A percentile compares a stretch with the other conserved stretches of the same genome.
Conservation (phyloP, 1,140 invertebrate species). For the Pachyrhynchus sulphureomaculatus region DNA sequence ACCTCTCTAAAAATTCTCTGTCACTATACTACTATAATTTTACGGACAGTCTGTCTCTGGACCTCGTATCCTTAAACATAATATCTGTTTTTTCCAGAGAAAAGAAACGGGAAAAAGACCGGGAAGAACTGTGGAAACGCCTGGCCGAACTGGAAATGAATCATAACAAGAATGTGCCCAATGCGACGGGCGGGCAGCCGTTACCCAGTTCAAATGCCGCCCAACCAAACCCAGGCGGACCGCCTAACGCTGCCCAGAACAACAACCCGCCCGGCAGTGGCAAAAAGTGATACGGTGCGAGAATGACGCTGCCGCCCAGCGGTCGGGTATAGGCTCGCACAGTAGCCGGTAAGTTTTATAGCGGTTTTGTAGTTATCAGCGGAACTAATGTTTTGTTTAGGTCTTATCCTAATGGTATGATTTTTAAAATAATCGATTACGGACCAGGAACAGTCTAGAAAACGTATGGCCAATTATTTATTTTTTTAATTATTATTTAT, state of each 20-base stretch:
- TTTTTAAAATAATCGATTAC: too few relatives aligned
- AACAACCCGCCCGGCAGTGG: slow-evolving; percentile 45
- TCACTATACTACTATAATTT: too few relatives aligned
- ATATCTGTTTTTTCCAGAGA: slow-evolving; percentile 77
- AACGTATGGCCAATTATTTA: too few relatives aligned
- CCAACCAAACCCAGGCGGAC: slow-evolving; percentile 1
- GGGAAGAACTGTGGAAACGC: slow-evolving; percentile 93
- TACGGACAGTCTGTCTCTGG: too few relatives aligned
- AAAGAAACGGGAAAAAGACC: slow-evolving; percentile 91
- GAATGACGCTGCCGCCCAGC: slow-evolving; percentile 1
- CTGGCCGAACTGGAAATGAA: slow-evolving; percentile 80
- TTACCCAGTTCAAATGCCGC: slow-evolving; percentile 25
- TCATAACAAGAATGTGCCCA: slow-evolving; percentile 48
- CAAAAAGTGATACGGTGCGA: slow-evolving; percentile 50
- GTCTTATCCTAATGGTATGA: too few relatives aligned
- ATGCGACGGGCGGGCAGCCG: slow-evolving; percentile 8
- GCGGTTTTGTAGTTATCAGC: too few relatives aligned
- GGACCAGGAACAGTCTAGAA: too few relatives aligned
- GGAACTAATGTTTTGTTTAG: too few relatives aligned
- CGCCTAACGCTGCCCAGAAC: slow-evolving; percentile 34
- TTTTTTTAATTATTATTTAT: too few relatives aligned
- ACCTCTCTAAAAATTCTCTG: too few relatives aligned
- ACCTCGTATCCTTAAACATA: too few relatives aligned
- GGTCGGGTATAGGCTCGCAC: slow-evolving; percentile 3
- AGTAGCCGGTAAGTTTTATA: background rate